Evolutionary conservation across 2,113 vertebrate species (phyloP).

Genomic region (Dipodomys stephensi): DNA sequence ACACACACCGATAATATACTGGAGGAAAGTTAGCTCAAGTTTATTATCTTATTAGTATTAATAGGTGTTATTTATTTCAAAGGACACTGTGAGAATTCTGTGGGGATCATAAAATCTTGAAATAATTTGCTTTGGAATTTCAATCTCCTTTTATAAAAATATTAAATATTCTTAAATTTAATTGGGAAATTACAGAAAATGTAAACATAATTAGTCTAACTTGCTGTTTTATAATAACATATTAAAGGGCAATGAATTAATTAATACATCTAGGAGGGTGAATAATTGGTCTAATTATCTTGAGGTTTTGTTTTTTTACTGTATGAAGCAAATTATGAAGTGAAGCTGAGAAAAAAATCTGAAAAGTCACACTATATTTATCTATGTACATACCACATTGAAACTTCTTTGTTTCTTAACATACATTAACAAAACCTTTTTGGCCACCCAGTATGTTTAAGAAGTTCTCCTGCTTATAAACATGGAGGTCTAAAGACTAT

Average conservation of each 20-base stretch:
- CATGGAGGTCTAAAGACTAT: background rate
- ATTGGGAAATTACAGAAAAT: conserved; percentile 15
- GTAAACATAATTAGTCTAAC: background rate
- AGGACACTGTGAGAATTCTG: background rate
- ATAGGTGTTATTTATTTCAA: background rate
- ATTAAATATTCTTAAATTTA: conserved; percentile 12
- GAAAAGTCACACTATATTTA: background rate
- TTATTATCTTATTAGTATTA: background rate
- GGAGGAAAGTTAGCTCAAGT: too few species aligned
- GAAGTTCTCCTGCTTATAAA: background rate
- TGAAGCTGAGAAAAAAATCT: background rate
- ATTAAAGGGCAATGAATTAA: background rate
- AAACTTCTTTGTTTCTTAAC: too few species aligned
- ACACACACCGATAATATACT: too few species aligned
- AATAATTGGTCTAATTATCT: background rate
- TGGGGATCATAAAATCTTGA: conserved; percentile 1
- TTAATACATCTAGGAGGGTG: background rate
- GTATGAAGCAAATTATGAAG: background rate
- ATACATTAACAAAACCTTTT: too few species aligned
- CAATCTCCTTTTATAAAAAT: background rate
- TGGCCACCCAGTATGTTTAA: too few species aligned
- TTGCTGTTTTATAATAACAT: background rate
- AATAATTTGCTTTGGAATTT: background rate
- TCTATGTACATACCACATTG: too few species aligned
- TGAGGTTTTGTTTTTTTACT: background rate